Evolutionary conservation across 2,797 vertebrate genomes (phyloP), one percentile per base, ranked within the genome.

Genomic region (Paramormyrops hopkinsi): DNA sequence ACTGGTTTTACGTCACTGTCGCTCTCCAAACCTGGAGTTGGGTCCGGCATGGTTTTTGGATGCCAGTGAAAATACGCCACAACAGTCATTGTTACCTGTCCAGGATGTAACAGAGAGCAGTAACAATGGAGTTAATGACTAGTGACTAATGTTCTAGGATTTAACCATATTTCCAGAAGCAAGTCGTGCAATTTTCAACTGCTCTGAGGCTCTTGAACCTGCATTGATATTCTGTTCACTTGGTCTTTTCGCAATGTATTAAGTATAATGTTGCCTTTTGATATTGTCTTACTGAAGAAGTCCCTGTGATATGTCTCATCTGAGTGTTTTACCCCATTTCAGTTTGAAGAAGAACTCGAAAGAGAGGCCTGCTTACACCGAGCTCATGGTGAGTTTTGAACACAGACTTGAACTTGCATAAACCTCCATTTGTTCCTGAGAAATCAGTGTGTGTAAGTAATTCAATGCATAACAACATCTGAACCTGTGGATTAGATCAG

Each of bases 321-420:
- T 69, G 51, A 56, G 7, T 87, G 41, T 88, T 5, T 90, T 89
- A 62, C 50, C 86, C 87, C 89, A 89, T 87, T 92, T 87, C 95
- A 99, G 98, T 96, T 98, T 99, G 94, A 99, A 98, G 97, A 99
- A 99, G 95, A 97, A 98, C 96, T 99, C 98, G 95, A 97, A 97
- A 96, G 98, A 99, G 93, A 95, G 98, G 93, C 98, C 98, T 90
- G 98, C 96, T 2, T 99, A 99, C 93, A 95, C 97, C 93, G 98
- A 99, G 94, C 97, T 99, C 95, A 98, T 99, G 98, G 98, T 99
- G 94, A 96, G 97, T 95, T 59, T 37, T 7, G 12, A 51, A 53
- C 25, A 54, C 50, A 29, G 86, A 90, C 83, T 59, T 37, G 37
- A 79, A 82, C 41, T 82, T 82, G 76, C 41, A 46, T 37, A 11